Evolutionary conservation across 2,888 invertebrate species (phyloP), one percentile per base, ranked within the genome.

Genomic region (Tridacna gigas): DNA sequence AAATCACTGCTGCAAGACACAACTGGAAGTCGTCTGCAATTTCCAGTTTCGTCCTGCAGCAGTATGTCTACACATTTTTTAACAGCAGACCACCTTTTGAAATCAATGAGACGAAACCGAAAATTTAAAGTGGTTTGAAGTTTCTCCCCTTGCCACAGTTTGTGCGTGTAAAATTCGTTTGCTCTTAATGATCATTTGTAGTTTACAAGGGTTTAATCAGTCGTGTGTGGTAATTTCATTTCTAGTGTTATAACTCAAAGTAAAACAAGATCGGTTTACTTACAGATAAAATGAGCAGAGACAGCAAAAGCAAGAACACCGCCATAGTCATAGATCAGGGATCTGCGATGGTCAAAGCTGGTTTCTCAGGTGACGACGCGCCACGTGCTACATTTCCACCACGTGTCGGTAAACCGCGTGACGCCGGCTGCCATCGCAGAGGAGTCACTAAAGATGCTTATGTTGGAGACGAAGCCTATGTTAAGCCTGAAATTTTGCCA

Each of bases 291-390:
- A n/a, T 18, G 18, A n/a, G n/a, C 18, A 20, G n/a, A n/a, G n/a
- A 20, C 26, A 65, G 65, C 96, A 98, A 98, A 97, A 98, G 98
- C 95, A 98, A 98, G 96, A 98, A 98, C 96, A 98, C 98, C 81
- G 97, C 97, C 83, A 95, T 97, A 89, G 97, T 97, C 80, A 95
- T 95, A 93, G 79, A 79, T 98, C 98, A 95, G 98, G 98, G 95
- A 98, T 98, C 95, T 98, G 98, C 83, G 97, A 98, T 92, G 96
- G 98, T 92, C 96, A 80, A 80, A 51, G 80, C 80, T 13, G 80
- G 80, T 18, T 80, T 80, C 26, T 65, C 65, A 13, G 65, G 65
- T 25, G 26, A 65, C 28, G 65, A 65, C 28, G 65, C 28, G 7
- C 65, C 65, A 26, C 65, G 65, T 65, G 65, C 65, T 65, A 28